Evolutionary conservation across 2,113 vertebrate species (phyloP).

Genomic region (Vicugna pacos): DNA sequence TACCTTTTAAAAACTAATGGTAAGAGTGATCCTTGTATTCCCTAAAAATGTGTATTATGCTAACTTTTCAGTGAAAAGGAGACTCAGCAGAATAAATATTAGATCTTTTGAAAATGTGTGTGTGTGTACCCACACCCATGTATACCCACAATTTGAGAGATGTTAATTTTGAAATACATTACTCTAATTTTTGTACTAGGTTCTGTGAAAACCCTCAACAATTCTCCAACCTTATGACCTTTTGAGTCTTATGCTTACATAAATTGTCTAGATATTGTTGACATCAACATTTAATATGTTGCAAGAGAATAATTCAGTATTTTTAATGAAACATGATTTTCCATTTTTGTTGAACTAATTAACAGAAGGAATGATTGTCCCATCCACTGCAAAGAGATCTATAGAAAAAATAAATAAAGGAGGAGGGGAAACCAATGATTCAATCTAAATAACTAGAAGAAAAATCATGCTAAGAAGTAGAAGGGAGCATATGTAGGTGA

Average conservation of each 20-base stretch:
- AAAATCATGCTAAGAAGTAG: neutral
- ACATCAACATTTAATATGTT: neutral
- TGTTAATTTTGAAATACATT: constrained; percentile 39
- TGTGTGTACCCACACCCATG: neutral
- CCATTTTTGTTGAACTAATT: constrained; percentile 28
- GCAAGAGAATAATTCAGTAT: neutral
- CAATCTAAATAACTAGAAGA: neutral
- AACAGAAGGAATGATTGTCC: neutral
- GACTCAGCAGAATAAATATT: neutral
- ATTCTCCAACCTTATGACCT: neutral
- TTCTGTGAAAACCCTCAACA: neutral
- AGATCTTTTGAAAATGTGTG: neutral
- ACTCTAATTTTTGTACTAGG: neutral
- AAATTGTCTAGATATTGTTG: neutral
- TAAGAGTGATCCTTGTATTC: neutral
- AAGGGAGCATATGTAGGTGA: neutral
- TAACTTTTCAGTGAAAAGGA: constrained; percentile 34
- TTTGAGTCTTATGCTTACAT: neutral
- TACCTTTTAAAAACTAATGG: neutral
- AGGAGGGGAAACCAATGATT: neutral
- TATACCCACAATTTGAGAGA: neutral
- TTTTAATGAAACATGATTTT: constrained; percentile 45
- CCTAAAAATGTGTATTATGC: neutral
- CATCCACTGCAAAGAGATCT: neutral
- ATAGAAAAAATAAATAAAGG: constrained; percentile 12